These are phyloP conservation scores for Saccostrea echinata DNA, from an alignment of 1,140 invertebrate species.

Conservation along the genomic window DNA sequence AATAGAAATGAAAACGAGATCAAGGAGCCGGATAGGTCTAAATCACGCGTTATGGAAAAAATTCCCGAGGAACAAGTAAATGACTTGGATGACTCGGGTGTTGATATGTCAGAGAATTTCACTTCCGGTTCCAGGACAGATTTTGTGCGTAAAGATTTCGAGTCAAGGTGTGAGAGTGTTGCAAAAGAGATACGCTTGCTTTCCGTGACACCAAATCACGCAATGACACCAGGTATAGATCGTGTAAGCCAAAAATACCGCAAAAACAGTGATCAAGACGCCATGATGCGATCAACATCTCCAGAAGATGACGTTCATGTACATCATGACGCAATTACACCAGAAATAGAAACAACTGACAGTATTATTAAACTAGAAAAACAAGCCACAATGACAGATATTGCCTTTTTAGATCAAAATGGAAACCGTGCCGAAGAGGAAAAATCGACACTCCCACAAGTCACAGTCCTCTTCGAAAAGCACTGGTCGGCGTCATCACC, in stretches of 20 bases:
- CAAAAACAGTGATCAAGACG: slow-evolving; percentile 16
- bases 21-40: neutral
- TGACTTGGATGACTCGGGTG: neutral
- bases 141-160: neutral
- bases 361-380: neutral
- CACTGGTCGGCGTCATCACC: neutral
- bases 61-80: neutral
- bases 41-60: slow-evolving; percentile 21
- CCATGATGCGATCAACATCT: neutral
- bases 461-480: slow-evolving; percentile 29
- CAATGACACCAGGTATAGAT: neutral
- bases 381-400: neutral
- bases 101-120: neutral
- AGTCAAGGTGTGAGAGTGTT: neutral
- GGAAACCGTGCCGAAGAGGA: neutral
- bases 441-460: neutral
- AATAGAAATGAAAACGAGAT: neutral
- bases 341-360: neutral
- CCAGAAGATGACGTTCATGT: neutral
- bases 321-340: neutral
- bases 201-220: neutral
- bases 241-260: neutral
- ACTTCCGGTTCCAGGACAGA: neutral
- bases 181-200: neutral
- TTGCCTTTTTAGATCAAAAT: neutral